These are phyloP conservation scores for Hesperophylax magnus DNA, from an alignment of 1,140 invertebrate genomes.

Conservation along the genomic window DNA sequence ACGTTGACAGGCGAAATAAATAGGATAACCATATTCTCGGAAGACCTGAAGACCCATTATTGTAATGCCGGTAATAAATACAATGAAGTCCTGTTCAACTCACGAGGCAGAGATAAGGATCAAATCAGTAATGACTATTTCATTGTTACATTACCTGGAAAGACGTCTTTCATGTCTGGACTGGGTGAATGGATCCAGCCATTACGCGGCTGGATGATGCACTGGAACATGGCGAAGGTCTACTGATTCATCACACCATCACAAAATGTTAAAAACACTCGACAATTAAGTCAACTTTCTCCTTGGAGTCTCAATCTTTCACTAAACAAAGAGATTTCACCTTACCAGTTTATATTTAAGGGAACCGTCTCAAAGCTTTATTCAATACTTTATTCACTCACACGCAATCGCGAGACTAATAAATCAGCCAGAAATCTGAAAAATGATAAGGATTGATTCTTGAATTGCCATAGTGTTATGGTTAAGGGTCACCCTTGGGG, in stretches of 20 bases:
- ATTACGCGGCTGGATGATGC: constrained; percentile 84
- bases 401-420: neutral
- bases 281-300: neutral
- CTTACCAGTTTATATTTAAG: neutral
- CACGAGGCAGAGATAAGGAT: neutral
- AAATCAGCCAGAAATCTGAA: neutral
- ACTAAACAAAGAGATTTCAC: neutral
- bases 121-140: no score
- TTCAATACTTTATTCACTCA: neutral
- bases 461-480: neutral
- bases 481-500: neutral
- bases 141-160: constrained; percentile 75
- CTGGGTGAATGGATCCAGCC: constrained; percentile 81
- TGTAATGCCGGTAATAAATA: neutral
- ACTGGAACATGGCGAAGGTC: constrained; percentile 79
- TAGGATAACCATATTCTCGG: constrained; percentile 10
- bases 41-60: neutral
- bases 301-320: neutral
- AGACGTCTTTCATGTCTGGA: constrained; percentile 82
- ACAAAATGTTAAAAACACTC: constrained; percentile 2
- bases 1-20: neutral
- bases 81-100: neutral
- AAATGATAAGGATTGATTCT: neutral
- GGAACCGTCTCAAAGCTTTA: neutral
- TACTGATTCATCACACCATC: constrained; percentile 18